Percentiles rank a stretch among this genome's conserved stretches.
phyloP scores from a whole-genome alignment of 2,888 invertebrate species.

The Drosophila neotestacea region DNA sequence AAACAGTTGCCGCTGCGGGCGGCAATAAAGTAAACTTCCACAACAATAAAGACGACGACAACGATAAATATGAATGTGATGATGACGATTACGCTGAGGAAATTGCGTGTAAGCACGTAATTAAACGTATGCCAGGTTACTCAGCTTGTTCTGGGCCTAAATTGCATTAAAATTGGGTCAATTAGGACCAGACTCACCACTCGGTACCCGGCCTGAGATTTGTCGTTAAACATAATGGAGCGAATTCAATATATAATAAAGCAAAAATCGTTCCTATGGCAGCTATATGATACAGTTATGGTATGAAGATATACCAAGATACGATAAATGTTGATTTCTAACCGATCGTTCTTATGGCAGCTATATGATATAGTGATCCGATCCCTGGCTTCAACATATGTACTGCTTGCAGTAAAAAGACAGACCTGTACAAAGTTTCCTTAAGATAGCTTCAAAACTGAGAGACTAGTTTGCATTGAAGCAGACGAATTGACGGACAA shows the following conservation, averaged over 20 bases:
- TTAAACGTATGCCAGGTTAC: constrained; percentile 57
- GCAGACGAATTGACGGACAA: no score
- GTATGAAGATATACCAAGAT: no score
- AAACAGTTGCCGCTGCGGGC: constrained; percentile 42
- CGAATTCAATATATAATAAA: constrained; percentile 5
- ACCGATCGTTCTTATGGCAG: no score
- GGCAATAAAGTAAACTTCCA: constrained; percentile 65
- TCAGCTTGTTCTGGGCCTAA: constrained; percentile 27
- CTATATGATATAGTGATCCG: no score
- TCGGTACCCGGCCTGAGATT: constrained; percentile 25
- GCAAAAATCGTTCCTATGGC: background rate
- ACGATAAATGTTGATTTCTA: no score
- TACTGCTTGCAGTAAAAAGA: no score
- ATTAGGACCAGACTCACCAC: constrained; percentile 48
- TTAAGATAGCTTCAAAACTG: no score
- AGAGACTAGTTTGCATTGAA: no score
- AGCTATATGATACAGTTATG: no score
- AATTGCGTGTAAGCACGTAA: constrained; percentile 76
- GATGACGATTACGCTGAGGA: constrained; percentile 39
- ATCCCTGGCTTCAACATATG: no score
- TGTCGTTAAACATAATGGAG: constrained; percentile 27
- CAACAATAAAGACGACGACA: constrained; percentile 26
- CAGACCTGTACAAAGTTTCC: no score
- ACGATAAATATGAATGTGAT: constrained; percentile 7
- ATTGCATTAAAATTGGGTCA: constrained; percentile 73